Conservation (phyloP, 2,888 invertebrate genomes). For the Dendrolimus pini region DNA sequence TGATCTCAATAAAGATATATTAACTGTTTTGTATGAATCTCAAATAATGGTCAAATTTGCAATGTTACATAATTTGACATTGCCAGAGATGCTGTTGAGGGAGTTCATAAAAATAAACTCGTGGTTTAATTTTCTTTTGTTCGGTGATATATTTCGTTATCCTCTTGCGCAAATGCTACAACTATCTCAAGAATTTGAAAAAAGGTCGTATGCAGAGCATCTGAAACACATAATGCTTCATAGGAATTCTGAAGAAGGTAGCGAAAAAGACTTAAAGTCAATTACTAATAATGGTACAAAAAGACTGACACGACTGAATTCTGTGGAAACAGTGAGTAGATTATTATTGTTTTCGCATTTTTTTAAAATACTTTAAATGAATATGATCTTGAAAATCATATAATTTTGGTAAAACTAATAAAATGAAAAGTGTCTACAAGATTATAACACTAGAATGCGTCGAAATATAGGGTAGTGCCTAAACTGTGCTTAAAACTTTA, state of each 20-base stretch:
- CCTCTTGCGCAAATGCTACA: constrained; percentile 78
- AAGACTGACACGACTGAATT: constrained; percentile 50
- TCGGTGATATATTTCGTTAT: constrained; percentile 82
- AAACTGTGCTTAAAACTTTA: no score
- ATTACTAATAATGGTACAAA: constrained; percentile 48
- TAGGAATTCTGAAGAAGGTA: constrained; percentile 48
- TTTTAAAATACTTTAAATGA: not conserved
- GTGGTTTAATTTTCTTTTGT: constrained; percentile 84
- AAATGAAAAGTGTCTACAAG: no score
- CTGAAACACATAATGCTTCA: constrained; percentile 71
- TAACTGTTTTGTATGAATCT: constrained; percentile 69
- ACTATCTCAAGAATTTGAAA: constrained; percentile 74
- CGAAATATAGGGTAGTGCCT: no score
- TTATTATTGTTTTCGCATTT: not conserved
- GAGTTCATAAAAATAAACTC: constrained; percentile 77
- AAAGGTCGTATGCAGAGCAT: constrained; percentile 77
- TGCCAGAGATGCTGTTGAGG: constrained; percentile 77
- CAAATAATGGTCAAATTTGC: constrained; percentile 79
- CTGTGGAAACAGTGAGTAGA: constrained; percentile 53
- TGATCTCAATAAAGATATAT: constrained; percentile 51
- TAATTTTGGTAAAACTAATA: no score
- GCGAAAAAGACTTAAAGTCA: constrained; percentile 56
- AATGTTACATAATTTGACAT: constrained; percentile 68
- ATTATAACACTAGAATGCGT: no score
- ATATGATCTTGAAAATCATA: not conserved